Evolutionary conservation across 2,888 invertebrate species (phyloP).

Genomic region (Hirtodrosophila cameraria): DNA sequence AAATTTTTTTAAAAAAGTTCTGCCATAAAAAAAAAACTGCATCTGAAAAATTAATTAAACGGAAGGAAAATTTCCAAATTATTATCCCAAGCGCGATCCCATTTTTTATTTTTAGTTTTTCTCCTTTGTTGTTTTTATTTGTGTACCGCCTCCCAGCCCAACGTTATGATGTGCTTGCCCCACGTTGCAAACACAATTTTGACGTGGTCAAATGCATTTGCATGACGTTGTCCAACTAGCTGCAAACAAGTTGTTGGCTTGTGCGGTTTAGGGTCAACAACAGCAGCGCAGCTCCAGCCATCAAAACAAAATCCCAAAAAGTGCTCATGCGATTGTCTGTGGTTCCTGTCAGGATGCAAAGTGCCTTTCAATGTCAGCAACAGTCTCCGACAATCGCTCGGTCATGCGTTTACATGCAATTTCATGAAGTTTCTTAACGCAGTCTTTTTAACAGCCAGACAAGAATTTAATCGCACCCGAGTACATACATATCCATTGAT

Average conservation of each 20-base stretch:
- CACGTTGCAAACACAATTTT: conserved; percentile 40
- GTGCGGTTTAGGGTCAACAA: conserved; percentile 40
- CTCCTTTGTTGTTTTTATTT: no score
- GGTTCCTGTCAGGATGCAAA: conserved; percentile 13
- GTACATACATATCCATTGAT: no score
- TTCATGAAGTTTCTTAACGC: no score
- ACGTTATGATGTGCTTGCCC: conserved; percentile 27
- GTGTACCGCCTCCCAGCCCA: no score
- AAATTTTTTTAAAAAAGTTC: no score
- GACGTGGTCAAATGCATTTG: conserved; percentile 70
- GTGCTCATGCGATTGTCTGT: conserved; percentile 32
- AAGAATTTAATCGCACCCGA: no score
- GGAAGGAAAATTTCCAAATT: no score
- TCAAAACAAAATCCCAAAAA: neutral
- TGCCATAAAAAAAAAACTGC: neutral
- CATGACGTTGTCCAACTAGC: conserved; percentile 59
- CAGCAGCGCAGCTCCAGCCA: neutral
- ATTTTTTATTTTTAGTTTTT: no score
- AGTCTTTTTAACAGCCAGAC: no score
- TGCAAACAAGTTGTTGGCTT: conserved; percentile 65
- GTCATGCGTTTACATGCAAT: conserved; percentile 18
- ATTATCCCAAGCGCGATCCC: no score
- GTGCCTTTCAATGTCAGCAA: conserved; percentile 21
- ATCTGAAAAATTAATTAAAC: no score
- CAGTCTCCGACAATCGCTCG: conserved; percentile 30